Percentiles rank a stretch among this genome's conserved stretches.
Evolutionary conservation across 2,113 vertebrate species (phyloP).

Genomic region (Leptocoma aspasia): DNA sequence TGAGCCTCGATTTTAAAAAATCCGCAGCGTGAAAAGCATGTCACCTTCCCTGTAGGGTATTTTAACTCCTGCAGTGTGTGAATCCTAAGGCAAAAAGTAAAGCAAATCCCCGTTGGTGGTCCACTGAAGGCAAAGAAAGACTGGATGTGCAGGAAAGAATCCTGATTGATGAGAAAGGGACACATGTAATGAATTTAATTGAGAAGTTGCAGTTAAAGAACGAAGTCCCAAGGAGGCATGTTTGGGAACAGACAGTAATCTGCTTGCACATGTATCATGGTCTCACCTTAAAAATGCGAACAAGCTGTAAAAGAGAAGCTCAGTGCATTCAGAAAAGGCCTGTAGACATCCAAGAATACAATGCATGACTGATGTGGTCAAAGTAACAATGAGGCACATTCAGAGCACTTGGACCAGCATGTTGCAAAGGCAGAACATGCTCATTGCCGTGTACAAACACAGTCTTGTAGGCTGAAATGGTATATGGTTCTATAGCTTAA

Average conservation of each 20-base stretch:
- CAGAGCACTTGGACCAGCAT: not conserved
- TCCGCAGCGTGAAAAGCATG: not conserved
- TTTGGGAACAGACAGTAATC: not conserved
- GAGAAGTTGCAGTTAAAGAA: not conserved
- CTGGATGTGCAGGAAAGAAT: not conserved
- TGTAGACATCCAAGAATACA: not conserved
- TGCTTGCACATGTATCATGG: not conserved
- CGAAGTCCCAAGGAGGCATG: not conserved
- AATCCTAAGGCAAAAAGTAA: not conserved
- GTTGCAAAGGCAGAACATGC: not conserved
- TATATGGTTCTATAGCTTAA: not conserved
- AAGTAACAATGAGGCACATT: not conserved
- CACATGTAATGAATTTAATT: not conserved
- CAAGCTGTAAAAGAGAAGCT: not conserved
- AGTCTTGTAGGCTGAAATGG: not conserved
- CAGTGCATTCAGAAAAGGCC: not conserved
- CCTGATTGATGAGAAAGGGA: not conserved
- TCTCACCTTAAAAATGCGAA: not conserved
- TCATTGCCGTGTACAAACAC: not conserved
- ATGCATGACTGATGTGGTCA: fast-evolving
- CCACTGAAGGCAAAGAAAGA: not conserved
- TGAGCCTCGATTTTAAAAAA: not conserved
- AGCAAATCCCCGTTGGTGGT: not conserved
- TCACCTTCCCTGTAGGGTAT: not conserved
- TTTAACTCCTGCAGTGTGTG: not conserved